phyloP scores from a whole-genome alignment of 2,888 invertebrate species.

The Aspidiotus destructor region DNA sequence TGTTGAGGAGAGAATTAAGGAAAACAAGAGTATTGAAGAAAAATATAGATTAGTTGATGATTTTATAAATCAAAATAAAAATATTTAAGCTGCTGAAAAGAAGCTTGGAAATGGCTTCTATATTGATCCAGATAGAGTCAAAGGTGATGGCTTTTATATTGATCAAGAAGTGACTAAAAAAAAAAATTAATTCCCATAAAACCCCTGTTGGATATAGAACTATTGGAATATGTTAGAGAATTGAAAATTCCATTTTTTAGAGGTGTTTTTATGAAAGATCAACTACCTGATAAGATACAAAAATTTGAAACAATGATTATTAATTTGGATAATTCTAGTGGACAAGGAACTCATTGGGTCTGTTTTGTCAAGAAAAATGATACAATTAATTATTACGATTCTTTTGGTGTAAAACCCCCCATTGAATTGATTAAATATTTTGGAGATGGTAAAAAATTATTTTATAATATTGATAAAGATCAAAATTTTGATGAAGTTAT shows the following conservation, averaged over 20 bases:
- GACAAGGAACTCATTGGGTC: constrained; percentile 41
- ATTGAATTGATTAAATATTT: constrained; percentile 36
- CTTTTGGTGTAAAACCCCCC: constrained; percentile 40
- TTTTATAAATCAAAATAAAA: too few relatives aligned
- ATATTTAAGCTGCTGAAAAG: not conserved
- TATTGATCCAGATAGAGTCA: not conserved
- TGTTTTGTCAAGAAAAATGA: constrained; percentile 40
- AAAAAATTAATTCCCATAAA: constrained; percentile 10
- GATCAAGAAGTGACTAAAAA: constrained; percentile 6
- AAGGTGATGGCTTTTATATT: not conserved
- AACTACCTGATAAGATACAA: constrained; percentile 39
- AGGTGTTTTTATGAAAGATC: constrained; percentile 41
- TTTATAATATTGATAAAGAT: constrained; percentile 31
- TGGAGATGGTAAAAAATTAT: constrained; percentile 9
- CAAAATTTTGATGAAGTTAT: constrained; percentile 30
- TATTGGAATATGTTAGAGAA: constrained; percentile 35
- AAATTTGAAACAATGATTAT: constrained; percentile 38
- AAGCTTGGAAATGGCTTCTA: not conserved
- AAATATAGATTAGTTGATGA: not conserved
- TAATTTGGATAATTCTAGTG: constrained; percentile 39
- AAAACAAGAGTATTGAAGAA: constrained; percentile 4
- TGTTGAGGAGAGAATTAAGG: constrained; percentile 9
- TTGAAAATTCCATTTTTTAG: constrained; percentile 35
- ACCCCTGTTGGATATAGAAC: constrained; percentile 36
- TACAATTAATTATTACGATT: constrained; percentile 41